These are phyloP conservation scores for Megaceryle torquata DNA, from an alignment of 2,113 vertebrate species.

Conservation along the genomic window DNA sequence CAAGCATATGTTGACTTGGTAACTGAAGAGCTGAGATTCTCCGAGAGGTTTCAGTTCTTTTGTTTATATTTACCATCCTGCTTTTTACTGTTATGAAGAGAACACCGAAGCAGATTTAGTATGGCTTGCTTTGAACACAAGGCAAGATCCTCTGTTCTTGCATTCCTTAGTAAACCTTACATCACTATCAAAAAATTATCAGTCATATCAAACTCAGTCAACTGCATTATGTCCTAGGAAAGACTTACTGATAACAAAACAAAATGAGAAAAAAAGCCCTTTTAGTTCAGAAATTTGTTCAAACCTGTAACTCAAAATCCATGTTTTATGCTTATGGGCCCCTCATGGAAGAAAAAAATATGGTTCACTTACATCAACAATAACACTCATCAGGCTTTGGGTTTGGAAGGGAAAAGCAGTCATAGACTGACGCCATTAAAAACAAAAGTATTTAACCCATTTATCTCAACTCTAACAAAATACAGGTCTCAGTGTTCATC, in stretches of 20 bases:
- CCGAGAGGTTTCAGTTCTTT: background rate
- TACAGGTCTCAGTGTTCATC: background rate
- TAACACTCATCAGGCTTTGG: background rate
- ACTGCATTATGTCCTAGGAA: background rate
- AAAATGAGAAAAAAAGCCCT: background rate
- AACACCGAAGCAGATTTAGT: background rate
- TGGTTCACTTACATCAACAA: background rate
- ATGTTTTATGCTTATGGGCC: background rate
- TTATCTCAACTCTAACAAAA: background rate
- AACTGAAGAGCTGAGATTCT: background rate
- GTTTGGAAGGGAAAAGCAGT: background rate
- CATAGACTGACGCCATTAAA: background rate
- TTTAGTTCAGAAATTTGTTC: background rate
- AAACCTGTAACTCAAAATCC: background rate
- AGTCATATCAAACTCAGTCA: background rate
- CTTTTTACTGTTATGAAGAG: background rate
- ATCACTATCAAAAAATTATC: background rate
- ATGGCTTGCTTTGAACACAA: background rate
- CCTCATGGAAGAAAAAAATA: background rate
- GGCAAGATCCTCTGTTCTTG: background rate
- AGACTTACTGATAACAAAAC: background rate
- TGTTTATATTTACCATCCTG: background rate
- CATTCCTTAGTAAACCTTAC: background rate
- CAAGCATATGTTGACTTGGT: background rate
- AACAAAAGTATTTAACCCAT: background rate